Evolutionary conservation across 2,113 vertebrate genomes (phyloP).

Genomic region (Rhinichthys klamathensis): DNA sequence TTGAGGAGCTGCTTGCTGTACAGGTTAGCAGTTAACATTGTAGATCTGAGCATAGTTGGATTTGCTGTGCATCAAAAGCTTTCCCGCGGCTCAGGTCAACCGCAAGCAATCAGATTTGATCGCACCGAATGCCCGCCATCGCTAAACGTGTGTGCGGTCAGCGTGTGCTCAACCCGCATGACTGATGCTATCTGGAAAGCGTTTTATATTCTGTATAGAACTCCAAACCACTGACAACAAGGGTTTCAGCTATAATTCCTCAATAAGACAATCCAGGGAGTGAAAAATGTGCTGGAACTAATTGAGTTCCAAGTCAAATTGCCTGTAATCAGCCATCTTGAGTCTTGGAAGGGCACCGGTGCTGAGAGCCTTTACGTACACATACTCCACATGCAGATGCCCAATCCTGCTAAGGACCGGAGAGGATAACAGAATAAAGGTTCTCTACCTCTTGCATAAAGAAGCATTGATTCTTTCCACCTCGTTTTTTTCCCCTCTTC

Average conservation of each 20-base stretch:
- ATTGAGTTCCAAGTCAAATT: slow-evolving; percentile 29
- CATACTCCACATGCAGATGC: slow-evolving; percentile 25
- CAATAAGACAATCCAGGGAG: slow-evolving; percentile 10
- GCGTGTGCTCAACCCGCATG: not conserved
- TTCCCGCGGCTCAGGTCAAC: not conserved
- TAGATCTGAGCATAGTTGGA: not conserved
- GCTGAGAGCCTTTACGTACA: slow-evolving; percentile 1
- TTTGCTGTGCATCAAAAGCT: not conserved
- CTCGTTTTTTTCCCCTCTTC: slow-evolving; percentile 32
- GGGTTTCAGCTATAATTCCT: slow-evolving; percentile 7
- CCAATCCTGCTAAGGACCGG: not conserved
- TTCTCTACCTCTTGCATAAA: slow-evolving; percentile 29
- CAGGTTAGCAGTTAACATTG: not conserved
- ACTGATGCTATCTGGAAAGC: slow-evolving; percentile 12
- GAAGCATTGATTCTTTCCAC: slow-evolving; percentile 34
- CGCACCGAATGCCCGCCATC: not conserved
- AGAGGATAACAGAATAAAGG: not conserved
- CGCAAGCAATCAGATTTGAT: not conserved
- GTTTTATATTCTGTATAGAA: not conserved
- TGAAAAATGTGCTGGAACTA: slow-evolving; percentile 34
- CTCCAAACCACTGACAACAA: not conserved
- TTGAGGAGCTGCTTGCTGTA: not conserved
- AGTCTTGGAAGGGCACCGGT: slow-evolving; percentile 2
- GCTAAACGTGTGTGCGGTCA: not conserved
- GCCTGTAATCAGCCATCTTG: slow-evolving; percentile 28